Evolutionary conservation across 2,888 invertebrate genomes (phyloP).

Genomic region (Hybos culiciformis): DNA sequence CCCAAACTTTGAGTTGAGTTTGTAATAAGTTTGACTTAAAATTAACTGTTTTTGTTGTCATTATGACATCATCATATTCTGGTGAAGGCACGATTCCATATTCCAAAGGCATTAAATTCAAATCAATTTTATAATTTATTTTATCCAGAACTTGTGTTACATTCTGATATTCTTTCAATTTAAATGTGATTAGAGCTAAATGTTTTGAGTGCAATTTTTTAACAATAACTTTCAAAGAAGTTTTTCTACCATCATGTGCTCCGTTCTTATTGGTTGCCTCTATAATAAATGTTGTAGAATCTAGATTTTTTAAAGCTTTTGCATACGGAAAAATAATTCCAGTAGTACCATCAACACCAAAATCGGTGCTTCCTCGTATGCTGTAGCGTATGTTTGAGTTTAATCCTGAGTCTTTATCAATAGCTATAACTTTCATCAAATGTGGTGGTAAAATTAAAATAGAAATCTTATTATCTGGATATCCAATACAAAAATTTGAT

Average conservation of each 20-base stretch:
- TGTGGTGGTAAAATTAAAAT: conserved; percentile 18
- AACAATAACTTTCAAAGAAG: conserved; percentile 14
- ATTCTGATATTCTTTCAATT: conserved; percentile 5
- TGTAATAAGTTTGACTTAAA: too few species aligned
- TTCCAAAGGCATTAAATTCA: conserved; percentile 11
- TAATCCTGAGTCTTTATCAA: conserved; percentile 19
- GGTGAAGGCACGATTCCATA: conserved; percentile 11
- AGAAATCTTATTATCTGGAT: conserved; percentile 16
- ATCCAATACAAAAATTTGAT: conserved; percentile 16
- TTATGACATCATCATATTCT: too few species aligned
- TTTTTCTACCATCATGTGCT: conserved; percentile 13
- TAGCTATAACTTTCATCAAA: conserved; percentile 18
- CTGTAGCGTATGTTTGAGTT: conserved; percentile 20
- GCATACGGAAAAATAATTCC: conserved; percentile 20
- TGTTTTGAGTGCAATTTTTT: conserved; percentile 14
- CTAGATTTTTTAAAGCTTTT: conserved; percentile 10
- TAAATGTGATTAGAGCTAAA: conserved; percentile 16
- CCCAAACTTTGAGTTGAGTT: too few species aligned
- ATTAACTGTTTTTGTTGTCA: too few species aligned
- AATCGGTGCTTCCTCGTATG: conserved; percentile 15
- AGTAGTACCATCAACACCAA: conserved; percentile 18
- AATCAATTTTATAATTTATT: conserved; percentile 9
- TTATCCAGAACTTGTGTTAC: conserved; percentile 11
- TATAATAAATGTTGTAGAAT: conserved; percentile 15
- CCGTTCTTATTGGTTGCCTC: conserved; percentile 21